Evolutionary conservation across 2,113 vertebrate species (phyloP).

Genomic region (Macquaria ambigua): DNA sequence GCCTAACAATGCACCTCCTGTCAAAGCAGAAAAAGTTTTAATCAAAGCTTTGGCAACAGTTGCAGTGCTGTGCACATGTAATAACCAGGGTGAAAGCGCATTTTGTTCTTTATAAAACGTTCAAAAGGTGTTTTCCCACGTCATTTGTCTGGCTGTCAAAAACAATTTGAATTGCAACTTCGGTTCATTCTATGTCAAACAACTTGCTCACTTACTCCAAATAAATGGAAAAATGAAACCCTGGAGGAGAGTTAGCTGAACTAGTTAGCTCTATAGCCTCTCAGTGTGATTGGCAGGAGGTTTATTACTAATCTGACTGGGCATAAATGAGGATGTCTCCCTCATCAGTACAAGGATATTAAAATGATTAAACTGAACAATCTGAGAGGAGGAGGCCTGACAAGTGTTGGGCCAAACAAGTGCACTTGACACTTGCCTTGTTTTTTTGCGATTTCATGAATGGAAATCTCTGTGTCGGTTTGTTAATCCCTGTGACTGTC

Average conservation of each 20-base stretch:
- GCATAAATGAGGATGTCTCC: slow-evolving; percentile 25
- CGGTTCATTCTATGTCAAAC: slow-evolving; percentile 1
- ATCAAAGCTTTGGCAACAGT: neutral
- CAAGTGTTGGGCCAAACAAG: neutral
- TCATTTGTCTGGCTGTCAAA: slow-evolving; percentile 18
- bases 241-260: neutral
- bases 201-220: neutral
- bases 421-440: neutral
- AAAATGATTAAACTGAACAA: slow-evolving; percentile 35
- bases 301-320: slow-evolving; percentile 47
- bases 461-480: neutral
- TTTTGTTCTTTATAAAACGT: neutral
- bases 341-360: slow-evolving; percentile 29
- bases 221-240: slow-evolving; percentile 22
- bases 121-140: neutral
- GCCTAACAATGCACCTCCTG: neutral
- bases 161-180: neutral
- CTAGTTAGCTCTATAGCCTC: slow-evolving; percentile 8
- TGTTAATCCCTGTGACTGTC: neutral
- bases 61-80: neutral
- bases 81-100: neutral
- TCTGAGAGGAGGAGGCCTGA: slow-evolving; percentile 9
- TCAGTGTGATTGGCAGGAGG: slow-evolving; percentile 44
- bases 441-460: slow-evolving; percentile 1
- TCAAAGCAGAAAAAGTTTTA: neutral